phyloP scores from a whole-genome alignment of 2,797 vertebrate species.

The Pampus argenteus region DNA sequence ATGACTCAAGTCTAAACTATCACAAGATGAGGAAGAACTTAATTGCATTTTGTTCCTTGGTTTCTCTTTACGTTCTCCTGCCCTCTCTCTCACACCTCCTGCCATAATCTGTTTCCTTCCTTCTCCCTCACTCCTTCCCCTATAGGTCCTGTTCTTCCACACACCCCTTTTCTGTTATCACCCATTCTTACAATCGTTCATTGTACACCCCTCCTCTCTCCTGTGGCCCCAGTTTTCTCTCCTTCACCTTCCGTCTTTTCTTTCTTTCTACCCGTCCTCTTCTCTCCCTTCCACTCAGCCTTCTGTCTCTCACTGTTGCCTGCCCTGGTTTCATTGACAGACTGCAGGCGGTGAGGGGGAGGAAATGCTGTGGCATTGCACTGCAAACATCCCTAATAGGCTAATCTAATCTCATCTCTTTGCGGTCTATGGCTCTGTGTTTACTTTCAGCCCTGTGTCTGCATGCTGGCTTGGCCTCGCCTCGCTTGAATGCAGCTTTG shows the following conservation, averaged over 20 bases:
- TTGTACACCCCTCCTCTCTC: neutral
- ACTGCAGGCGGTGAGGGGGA: slow-evolving; percentile 65
- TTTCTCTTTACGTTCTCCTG: slow-evolving; percentile 27
- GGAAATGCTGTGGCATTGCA: slow-evolving; percentile 74
- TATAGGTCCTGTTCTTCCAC: neutral
- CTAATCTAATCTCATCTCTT: slow-evolving; percentile 85
- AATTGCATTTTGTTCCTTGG: slow-evolving; percentile 25
- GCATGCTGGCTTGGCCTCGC: slow-evolving; percentile 63
- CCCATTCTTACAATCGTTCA: neutral
- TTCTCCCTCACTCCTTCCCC: slow-evolving; percentile 5
- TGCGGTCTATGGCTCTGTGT: slow-evolving; percentile 78
- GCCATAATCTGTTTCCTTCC: slow-evolving; percentile 37
- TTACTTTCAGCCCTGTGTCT: slow-evolving; percentile 83
- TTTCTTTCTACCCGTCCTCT: neutral
- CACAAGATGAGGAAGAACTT: slow-evolving; percentile 12
- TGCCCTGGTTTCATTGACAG: slow-evolving; percentile 53
- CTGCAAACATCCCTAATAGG: slow-evolving; percentile 84
- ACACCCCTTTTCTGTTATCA: neutral
- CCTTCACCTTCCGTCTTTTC: neutral
- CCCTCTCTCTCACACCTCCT: slow-evolving; percentile 24
- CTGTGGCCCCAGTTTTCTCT: neutral
- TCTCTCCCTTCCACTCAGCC: neutral
- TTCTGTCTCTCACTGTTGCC: slow-evolving; percentile 25
- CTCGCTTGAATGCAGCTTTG: slow-evolving; percentile 76
- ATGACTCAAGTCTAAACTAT: neutral